Conservation (phyloP, 2,888 invertebrate genomes). For the Ceriagrion tenellum region DNA sequence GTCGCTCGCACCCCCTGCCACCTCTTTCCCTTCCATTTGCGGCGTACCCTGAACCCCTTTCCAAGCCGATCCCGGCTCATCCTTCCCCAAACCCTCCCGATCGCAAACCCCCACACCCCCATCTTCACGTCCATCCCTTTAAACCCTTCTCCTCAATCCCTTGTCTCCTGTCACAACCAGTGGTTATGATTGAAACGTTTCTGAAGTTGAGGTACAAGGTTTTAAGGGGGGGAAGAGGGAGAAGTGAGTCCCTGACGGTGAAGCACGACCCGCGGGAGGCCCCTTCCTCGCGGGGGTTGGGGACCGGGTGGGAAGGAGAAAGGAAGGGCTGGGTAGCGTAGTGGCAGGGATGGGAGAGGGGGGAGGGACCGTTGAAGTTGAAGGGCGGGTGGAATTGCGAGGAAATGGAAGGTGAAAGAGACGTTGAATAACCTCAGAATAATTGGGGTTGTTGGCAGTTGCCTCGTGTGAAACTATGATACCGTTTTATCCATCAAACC, state of each 20-base stretch:
- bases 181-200: slow-evolving; percentile 50
- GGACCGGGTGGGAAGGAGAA: background rate
- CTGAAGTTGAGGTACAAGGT: slow-evolving; percentile 48
- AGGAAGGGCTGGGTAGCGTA: background rate
- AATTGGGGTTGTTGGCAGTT: too few species aligned
- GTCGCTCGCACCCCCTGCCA: background rate
- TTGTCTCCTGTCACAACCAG: slow-evolving; percentile 49
- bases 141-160: slow-evolving; percentile 31
- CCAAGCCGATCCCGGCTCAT: background rate
- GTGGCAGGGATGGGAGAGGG: background rate
- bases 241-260: background rate
- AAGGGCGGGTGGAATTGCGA: too few species aligned
- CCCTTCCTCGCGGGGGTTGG: too few species aligned
- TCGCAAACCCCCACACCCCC: background rate
- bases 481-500: too few species aligned
- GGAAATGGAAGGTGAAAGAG: too few species aligned
- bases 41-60: background rate
- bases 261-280: background rate
- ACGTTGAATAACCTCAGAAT: too few species aligned
- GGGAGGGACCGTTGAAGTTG: background rate
- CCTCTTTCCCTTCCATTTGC: background rate
- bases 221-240: background rate
- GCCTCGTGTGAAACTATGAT: too few species aligned
- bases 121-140: slow-evolving; percentile 17
- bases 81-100: background rate